phyloP scores from a whole-genome alignment of 2,113 vertebrate genomes.

The Picathartes gymnocephalus region DNA sequence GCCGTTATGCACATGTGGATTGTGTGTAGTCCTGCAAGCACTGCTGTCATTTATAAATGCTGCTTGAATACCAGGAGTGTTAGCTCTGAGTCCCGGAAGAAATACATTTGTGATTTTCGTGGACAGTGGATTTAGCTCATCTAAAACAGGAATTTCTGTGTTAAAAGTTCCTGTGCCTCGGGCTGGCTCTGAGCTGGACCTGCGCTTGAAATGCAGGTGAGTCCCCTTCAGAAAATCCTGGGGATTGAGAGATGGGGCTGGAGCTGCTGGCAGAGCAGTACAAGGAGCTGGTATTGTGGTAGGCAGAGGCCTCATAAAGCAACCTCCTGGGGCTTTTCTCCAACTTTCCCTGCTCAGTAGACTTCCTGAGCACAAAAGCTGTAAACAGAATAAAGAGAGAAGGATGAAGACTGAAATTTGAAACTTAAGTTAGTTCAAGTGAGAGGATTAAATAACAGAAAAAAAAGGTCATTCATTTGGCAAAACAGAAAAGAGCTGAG shows the following conservation, averaged over 20 bases:
- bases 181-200: neutral
- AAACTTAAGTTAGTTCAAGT: slow-evolving; percentile 20
- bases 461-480: slow-evolving; percentile 44
- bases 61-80: neutral
- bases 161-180: neutral
- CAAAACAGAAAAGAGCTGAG: slow-evolving; percentile 54
- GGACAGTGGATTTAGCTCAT: neutral
- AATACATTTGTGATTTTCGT: neutral
- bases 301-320: accelerated
- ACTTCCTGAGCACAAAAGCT: neutral
- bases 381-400: neutral
- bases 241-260: neutral
- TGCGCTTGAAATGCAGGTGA: neutral
- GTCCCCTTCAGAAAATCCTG: neutral
- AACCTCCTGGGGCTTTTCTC: neutral
- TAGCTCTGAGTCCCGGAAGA: neutral
- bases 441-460: slow-evolving; percentile 35
- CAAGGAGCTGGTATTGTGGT: neutral
- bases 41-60: neutral
- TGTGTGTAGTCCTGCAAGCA: neutral
- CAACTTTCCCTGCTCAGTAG: neutral
- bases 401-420: neutral
- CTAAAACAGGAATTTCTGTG: neutral
- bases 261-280: neutral
- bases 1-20: neutral